phyloP scores from a whole-genome alignment of 2,888 invertebrate genomes.

The Sinotaia quadrata region DNA sequence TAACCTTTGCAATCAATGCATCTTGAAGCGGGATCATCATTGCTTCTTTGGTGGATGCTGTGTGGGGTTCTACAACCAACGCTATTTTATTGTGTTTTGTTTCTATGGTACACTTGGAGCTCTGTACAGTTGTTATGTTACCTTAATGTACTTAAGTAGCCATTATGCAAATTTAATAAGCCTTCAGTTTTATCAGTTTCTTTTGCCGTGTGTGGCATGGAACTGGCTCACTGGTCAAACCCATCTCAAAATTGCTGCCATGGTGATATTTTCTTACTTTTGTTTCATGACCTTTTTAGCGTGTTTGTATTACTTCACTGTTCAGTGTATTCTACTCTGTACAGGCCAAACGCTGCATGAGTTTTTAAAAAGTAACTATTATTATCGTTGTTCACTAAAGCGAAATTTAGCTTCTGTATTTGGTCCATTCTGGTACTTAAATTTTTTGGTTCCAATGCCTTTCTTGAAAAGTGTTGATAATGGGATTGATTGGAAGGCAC shows the following conservation, averaged over 20 bases:
- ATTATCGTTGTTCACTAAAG: constrained; percentile 42
- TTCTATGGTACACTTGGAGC: constrained; percentile 57
- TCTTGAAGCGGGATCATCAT: constrained; percentile 73
- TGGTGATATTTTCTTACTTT: constrained; percentile 50
- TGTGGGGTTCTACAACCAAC: constrained; percentile 73
- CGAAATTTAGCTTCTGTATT: constrained; percentile 60
- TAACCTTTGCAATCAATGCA: constrained; percentile 70
- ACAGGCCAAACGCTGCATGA: constrained; percentile 65
- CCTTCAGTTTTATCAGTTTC: constrained; percentile 48
- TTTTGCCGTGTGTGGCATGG: constrained; percentile 51
- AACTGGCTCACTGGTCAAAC: constrained; percentile 46
- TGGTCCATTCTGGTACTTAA: constrained; percentile 60
- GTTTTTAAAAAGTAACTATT: constrained; percentile 51
- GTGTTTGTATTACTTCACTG: constrained; percentile 52
- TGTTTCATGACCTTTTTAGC: constrained; percentile 44
- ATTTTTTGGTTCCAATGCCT: constrained; percentile 63
- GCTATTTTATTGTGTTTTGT: constrained; percentile 72
- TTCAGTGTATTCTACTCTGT: constrained; percentile 53
- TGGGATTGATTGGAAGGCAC: constrained; percentile 54
- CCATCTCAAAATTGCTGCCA: constrained; percentile 34
- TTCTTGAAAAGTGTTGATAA: constrained; percentile 48
- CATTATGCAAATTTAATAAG: constrained; percentile 49
- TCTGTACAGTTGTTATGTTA: constrained; percentile 44
- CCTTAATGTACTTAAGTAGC: constrained; percentile 45
- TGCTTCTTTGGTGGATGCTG: constrained; percentile 72